Percentiles rank a stretch among this genome's conserved stretches.
Conservation (phyloP, 2,888 invertebrate species). For the Acholoe squamosa region DNA sequence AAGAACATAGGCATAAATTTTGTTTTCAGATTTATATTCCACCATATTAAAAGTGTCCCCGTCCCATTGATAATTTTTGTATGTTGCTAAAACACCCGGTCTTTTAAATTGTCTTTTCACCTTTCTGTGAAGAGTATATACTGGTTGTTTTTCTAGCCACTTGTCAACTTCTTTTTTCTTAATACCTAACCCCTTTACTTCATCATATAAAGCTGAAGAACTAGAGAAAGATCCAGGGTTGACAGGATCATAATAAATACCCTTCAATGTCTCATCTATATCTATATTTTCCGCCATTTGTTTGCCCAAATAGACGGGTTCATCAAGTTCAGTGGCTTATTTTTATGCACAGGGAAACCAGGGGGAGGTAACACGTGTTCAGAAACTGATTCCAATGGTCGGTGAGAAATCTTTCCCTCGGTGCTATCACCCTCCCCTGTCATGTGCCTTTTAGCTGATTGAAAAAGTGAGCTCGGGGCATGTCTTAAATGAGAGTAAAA, state of each 20-base stretch:
- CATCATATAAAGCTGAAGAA: background rate
- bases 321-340: background rate
- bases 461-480: background rate
- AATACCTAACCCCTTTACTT: background rate
- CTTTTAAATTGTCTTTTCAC: background rate
- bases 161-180: background rate
- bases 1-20: background rate
- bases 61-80: constrained; percentile 9
- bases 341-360: background rate
- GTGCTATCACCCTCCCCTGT: no score
- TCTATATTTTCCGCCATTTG: constrained; percentile 3
- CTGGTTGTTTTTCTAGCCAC: background rate
- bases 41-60: constrained; percentile 17
- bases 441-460: background rate
- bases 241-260: background rate
- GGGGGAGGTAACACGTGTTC: background rate
- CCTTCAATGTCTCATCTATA: background rate
- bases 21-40: background rate
- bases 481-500: background rate
- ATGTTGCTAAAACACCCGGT: background rate
- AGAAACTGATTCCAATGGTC: no score
- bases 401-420: no score
- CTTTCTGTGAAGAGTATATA: background rate
- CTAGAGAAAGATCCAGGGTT: background rate
- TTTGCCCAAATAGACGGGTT: background rate